Base-by-base conservation (phyloP, 2,797 vertebrate genomes). In the Brachyrhaphis roseni region DNA sequence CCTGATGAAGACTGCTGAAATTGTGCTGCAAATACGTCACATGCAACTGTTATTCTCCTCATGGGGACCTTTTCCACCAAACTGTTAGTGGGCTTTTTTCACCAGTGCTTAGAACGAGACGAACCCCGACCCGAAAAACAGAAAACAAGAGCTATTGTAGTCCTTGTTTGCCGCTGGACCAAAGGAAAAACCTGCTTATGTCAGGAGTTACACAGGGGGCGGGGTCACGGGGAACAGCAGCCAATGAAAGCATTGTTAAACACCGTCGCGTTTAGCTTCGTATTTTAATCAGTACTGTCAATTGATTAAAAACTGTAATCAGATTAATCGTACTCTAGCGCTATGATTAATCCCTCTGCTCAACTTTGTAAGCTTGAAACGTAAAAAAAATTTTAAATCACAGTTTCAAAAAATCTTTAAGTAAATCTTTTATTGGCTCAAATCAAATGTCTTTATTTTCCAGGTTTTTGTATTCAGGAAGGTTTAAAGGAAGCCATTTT, bases 1-100 rank as follows among this genome's bases (percentile, higher is more conserved):
- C 11, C 0, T 34, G 77, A 74, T 31, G 77, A 57, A 74, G 15
- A 28, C 47, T 36, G 47, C 57, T 45, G 53, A 68, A 59, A n/a
- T 66, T 81, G 41, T 49, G 51, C 51, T 75, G 57, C 57, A 39
- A 26, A n/a, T 43, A 64, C n/a, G 41, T 47, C 31, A 45, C 75
- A 23, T 51, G 6, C n/a, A 23, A 51, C 34, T 36, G 16, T n/a
- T 74, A 15, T 39, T 74, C 31, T 74, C 3, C 5, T 20, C 20
- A 39, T 23, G 10, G 34, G 36, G 62, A 20, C 8, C 18, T 66
- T 39, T 66, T 39, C 62, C 20, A 39, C 7, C 20, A 39, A 66
- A 66, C 36, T 34, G 18, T 8, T 39, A 23, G 31, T 39, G 62
- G 51, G 51, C 20, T n/a, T 12, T 57, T 57, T n/a, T 57, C 26